Percentiles rank a stretch among this genome's conserved stretches.
phyloP scores from a whole-genome alignment of 2,113 vertebrate genomes.

The Psettodes erumei region DNA sequence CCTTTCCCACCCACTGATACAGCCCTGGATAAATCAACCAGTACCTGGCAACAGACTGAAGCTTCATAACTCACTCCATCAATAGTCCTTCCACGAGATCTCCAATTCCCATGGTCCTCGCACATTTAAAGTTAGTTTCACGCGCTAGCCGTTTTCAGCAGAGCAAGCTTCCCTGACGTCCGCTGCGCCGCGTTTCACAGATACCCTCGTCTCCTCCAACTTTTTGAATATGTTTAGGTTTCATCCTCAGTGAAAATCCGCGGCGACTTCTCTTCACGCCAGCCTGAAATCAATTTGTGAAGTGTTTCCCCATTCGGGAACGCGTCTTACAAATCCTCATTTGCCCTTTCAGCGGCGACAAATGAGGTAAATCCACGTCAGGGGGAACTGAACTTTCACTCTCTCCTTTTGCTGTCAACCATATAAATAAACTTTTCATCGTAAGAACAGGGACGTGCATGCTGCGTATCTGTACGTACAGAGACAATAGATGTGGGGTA shows the following conservation, averaged over 20 bases:
- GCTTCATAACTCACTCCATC: conserved; percentile 14
- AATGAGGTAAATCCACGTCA: conserved; percentile 17
- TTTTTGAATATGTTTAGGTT: conserved; percentile 22
- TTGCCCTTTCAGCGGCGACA: conserved; percentile 21
- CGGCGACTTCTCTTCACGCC: conserved; percentile 17
- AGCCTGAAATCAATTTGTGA: conserved; percentile 38
- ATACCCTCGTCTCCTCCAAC: neutral
- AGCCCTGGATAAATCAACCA: conserved; percentile 12
- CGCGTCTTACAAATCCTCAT: conserved; percentile 32
- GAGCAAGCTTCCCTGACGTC: neutral
- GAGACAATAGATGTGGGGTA: conserved; percentile 10
- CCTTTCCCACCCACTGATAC: neutral
- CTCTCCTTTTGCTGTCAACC: neutral
- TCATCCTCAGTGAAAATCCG: conserved; percentile 19
- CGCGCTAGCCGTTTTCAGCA: neutral
- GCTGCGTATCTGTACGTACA: neutral
- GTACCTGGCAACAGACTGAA: neutral
- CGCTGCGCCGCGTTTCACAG: conserved; percentile 17
- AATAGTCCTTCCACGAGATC: neutral
- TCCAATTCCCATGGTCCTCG: neutral
- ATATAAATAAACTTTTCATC: neutral
- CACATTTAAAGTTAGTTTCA: neutral
- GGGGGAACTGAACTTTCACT: conserved; percentile 7
- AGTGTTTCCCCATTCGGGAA: conserved; percentile 20
- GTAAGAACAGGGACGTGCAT: neutral